Evolutionary conservation across 1,140 invertebrate species (phyloP), one percentile per base, ranked within the genome.

Genomic region (Zaprionus tsacasi): DNA sequence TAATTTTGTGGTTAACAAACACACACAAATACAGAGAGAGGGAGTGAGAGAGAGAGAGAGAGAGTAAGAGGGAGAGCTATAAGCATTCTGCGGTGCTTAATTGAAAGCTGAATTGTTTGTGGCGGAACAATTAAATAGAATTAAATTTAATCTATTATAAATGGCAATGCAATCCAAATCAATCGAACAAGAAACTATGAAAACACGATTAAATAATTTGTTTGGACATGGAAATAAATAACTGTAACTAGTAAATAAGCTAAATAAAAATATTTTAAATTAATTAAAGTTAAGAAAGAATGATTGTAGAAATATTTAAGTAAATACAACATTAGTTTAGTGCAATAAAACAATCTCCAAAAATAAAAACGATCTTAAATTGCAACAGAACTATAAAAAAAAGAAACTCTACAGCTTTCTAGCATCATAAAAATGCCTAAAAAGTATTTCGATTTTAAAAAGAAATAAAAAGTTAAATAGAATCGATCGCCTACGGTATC

Each of bases 1-100:
- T 87, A 82, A 87, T 87, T 87, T 83, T 74, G 82, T 78, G 82
- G 82, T 83, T 82, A 80, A 67, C 66, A 81, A 65, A 65, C 66
- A 70, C 66, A 78, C 38, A 75, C 21, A 52, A 15, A 17, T 45
- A 52, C 36, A 70, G 6, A 21, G 21, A 38, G 15, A 38, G 36
- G 35, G 40, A 40, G 60, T 60, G 6, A 30, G 30, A 30, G 15
- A 43, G 30, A 38, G 48, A 21, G 6, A 30, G 17, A 30, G 13
- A 43, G 36, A 38, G 48, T 36, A 56, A 65, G 6, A 21, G 30
- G 17, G 15, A 43, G 30, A 38, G 48, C 33, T 60, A 65, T 70
- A 61, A 67, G 69, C 33, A 63, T 36, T 40, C 10, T 64, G 45
- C 60, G 48, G 77, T 56, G 13, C 43, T 78, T 89, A 87, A 87